Conservation (phyloP, 2,113 vertebrate species). For the Seriola dumerili region DNA sequence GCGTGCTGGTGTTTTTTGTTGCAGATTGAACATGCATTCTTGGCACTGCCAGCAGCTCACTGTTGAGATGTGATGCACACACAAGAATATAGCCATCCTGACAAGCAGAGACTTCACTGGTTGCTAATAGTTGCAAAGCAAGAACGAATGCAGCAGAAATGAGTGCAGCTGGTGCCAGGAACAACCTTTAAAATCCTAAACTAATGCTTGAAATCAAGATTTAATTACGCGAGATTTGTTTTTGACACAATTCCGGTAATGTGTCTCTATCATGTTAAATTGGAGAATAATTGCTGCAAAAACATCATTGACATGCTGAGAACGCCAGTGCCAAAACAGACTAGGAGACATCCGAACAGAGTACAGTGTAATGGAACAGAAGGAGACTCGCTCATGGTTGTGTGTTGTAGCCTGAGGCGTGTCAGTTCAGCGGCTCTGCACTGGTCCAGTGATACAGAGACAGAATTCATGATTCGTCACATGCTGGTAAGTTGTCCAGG, state of each 20-base stretch:
- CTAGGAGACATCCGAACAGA: not conserved
- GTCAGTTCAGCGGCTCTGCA: not conserved
- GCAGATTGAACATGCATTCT: not conserved
- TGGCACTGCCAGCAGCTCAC: constrained; percentile 4
- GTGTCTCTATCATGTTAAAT: not conserved
- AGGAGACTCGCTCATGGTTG: not conserved
- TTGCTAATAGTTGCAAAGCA: not conserved
- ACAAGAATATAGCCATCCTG: not conserved
- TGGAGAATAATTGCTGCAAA: not conserved
- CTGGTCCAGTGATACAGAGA: not conserved
- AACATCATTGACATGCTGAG: not conserved
- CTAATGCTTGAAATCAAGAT: not conserved
- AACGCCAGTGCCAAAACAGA: not conserved
- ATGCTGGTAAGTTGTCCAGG: not conserved
- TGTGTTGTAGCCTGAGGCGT: not conserved
- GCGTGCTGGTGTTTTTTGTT: not conserved
- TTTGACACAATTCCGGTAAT: not conserved
- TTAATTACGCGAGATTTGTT: no score
- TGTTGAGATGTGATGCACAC: not conserved
- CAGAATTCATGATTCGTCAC: not conserved
- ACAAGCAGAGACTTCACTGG: not conserved
- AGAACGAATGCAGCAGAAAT: not conserved
- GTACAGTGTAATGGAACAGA: not conserved
- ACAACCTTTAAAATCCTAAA: not conserved
- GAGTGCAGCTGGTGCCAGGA: no score